These are phyloP conservation scores for Urechis unicinctus DNA, from an alignment of 2,888 invertebrate genomes.

Conservation along the genomic window DNA sequence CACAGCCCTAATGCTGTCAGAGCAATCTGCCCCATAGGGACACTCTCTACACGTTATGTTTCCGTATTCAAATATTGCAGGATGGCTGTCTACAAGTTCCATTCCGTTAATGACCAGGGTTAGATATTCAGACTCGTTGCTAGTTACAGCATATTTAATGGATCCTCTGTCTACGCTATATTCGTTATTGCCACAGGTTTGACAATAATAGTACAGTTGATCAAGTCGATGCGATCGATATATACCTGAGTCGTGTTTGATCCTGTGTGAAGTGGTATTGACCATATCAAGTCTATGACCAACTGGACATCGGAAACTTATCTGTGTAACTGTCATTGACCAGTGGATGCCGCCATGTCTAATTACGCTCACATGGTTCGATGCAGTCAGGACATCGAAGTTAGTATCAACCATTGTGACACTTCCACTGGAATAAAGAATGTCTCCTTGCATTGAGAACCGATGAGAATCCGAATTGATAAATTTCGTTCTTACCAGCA, in stretches of 20 bases:
- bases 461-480: constrained; percentile 6
- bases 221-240: constrained; percentile 14
- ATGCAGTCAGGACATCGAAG: neutral
- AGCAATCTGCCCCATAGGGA: constrained; percentile 16
- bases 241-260: constrained; percentile 7
- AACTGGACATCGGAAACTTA: constrained; percentile 13
- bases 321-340: constrained; percentile 12
- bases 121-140: constrained; percentile 7
- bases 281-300: constrained; percentile 12
- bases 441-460: constrained; percentile 12
- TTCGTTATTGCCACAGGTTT: constrained; percentile 14
- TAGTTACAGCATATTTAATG: constrained; percentile 11
- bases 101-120: constrained; percentile 9
- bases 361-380: constrained; percentile 10
- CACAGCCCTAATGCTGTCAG: constrained; percentile 5
- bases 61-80: constrained; percentile 8
- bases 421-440: constrained; percentile 13
- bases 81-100: constrained; percentile 6
- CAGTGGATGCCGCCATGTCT: constrained; percentile 13
- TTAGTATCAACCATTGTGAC: constrained; percentile 2
- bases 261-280: constrained; percentile 12
- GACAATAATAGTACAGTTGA: constrained; percentile 15
- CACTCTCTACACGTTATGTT: constrained; percentile 16
- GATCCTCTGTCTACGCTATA: constrained; percentile 15
- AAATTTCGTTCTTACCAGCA: constrained; percentile 1